Conservation (phyloP, 2,113 vertebrate genomes). For the Pungitius pungitius region DNA sequence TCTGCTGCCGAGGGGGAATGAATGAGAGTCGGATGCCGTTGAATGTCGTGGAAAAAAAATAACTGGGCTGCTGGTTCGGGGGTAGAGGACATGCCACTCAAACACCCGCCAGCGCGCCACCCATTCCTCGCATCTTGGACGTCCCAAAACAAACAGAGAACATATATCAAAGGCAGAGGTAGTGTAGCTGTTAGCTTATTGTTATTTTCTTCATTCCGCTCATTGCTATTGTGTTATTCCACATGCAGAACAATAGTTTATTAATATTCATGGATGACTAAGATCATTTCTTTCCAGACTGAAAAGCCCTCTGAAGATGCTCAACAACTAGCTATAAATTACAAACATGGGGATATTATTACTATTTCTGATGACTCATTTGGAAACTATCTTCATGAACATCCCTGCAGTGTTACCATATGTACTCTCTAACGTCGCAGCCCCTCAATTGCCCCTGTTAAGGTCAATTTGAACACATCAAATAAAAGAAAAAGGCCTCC, state of each 20-base stretch:
- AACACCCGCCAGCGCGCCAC: constrained; percentile 6
- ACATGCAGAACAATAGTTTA: constrained; percentile 31
- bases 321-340: constrained; percentile 9
- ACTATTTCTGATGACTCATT: constrained; percentile 20
- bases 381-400: constrained; percentile 2
- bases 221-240: constrained; percentile 21
- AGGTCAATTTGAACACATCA: constrained; percentile 13
- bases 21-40: constrained; percentile 30
- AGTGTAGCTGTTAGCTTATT: background rate
- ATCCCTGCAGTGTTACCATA: constrained; percentile 12
- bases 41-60: constrained; percentile 33
- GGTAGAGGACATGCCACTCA: constrained; percentile 58
- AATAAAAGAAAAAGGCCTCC: background rate
- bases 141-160: constrained; percentile 73
- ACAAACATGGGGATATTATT: constrained; percentile 17
- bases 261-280: constrained; percentile 14
- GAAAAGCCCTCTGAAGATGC: constrained; percentile 12
- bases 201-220: too few relatives aligned
- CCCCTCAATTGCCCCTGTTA: constrained; percentile 51
- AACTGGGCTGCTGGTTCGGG: constrained; percentile 60
- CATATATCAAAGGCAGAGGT: constrained; percentile 69
- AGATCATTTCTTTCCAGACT: background rate
- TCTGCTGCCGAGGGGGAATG: background rate
- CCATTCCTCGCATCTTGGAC: constrained; percentile 36
- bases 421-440: constrained; percentile 23